A percentile compares a stretch with the other conserved stretches of the same genome.
These are phyloP conservation scores for Xylota sylvarum DNA, from an alignment of 2,888 invertebrate species.

Conservation along the genomic window DNA sequence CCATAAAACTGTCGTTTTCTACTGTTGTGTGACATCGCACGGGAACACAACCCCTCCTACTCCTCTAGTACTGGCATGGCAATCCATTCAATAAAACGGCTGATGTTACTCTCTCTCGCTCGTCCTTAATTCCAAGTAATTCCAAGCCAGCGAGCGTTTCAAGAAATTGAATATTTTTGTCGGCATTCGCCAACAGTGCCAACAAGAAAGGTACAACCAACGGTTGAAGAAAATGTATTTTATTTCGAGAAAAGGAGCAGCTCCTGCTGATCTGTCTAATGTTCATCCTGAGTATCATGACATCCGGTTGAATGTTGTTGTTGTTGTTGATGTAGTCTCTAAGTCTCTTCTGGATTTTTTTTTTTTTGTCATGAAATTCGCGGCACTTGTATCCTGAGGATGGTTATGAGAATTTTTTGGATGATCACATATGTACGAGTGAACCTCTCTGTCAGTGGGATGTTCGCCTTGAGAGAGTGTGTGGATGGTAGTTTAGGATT, in stretches of 20 bases:
- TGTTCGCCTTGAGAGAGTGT: not conserved
- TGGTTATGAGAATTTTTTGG: not conserved
- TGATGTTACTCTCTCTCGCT: slow-evolving; percentile 12
- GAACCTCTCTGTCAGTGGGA: not conserved
- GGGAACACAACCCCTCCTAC: slow-evolving; percentile 28
- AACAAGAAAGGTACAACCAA: slow-evolving; percentile 1
- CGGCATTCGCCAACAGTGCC: slow-evolving; percentile 70
- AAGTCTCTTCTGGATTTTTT: not conserved
- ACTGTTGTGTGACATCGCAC: slow-evolving; percentile 14
- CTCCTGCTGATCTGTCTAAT: slow-evolving; percentile 57
- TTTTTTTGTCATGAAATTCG: slow-evolving; percentile 25
- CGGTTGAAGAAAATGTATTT: not conserved
- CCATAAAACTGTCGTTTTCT: slow-evolving; percentile 74
- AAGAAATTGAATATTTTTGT: slow-evolving; percentile 66
- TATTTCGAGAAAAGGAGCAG: slow-evolving; percentile 24
- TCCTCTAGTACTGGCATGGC: not conserved
- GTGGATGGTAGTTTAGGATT: not conserved
- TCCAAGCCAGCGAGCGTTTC: slow-evolving; percentile 14
- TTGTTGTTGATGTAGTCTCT: not conserved
- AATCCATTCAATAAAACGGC: slow-evolving; percentile 55
- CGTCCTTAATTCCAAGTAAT: slow-evolving; percentile 74
- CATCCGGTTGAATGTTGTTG: slow-evolving; percentile 46
- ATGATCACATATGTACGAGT: not conserved
- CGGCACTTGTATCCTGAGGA: slow-evolving; percentile 23
- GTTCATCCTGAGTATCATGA: slow-evolving; percentile 38